Conservation (phyloP, 35 echinoderm and acorn worm species). For the Stichopus chloronotus region DNA sequence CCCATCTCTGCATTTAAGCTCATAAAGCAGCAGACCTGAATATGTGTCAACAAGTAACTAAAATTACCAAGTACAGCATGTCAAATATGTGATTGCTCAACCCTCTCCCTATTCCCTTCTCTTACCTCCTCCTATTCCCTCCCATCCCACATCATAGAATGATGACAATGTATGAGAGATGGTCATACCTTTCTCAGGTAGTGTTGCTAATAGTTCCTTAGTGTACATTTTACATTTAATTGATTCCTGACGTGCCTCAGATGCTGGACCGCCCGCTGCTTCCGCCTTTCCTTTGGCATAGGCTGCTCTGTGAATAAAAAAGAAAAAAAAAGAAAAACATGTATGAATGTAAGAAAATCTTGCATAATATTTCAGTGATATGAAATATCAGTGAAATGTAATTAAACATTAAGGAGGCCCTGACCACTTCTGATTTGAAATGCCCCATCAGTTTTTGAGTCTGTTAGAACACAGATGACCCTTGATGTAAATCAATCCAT, state of each 20-base stretch:
- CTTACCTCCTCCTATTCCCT: too few relatives aligned
- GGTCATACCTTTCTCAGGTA: conserved; percentile 82
- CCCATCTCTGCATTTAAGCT: too few relatives aligned
- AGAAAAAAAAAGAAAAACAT: not conserved
- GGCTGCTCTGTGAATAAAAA: conserved; percentile 67
- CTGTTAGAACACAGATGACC: too few relatives aligned
- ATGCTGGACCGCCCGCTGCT: conserved; percentile 66
- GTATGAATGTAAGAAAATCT: not conserved
- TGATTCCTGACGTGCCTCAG: conserved; percentile 88
- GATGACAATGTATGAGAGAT: too few relatives aligned
- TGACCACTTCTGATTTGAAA: not conserved
- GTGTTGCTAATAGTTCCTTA: conserved; percentile 84
- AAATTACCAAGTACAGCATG: too few relatives aligned
- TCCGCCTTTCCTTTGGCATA: conserved; percentile 95
- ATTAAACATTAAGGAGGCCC: not conserved
- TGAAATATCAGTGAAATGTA: not conserved
- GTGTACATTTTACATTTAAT: conserved; percentile 75
- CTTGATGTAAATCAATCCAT: not conserved
- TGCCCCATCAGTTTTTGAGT: not conserved
- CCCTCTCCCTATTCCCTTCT: too few relatives aligned
- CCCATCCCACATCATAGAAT: too few relatives aligned
- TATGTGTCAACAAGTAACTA: too few relatives aligned
- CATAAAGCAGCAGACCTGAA: too few relatives aligned
- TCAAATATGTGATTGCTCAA: too few relatives aligned
- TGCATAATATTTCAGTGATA: not conserved